Evolutionary conservation across 2,888 invertebrate species (phyloP).

Genomic region (Phengaris arion): DNA sequence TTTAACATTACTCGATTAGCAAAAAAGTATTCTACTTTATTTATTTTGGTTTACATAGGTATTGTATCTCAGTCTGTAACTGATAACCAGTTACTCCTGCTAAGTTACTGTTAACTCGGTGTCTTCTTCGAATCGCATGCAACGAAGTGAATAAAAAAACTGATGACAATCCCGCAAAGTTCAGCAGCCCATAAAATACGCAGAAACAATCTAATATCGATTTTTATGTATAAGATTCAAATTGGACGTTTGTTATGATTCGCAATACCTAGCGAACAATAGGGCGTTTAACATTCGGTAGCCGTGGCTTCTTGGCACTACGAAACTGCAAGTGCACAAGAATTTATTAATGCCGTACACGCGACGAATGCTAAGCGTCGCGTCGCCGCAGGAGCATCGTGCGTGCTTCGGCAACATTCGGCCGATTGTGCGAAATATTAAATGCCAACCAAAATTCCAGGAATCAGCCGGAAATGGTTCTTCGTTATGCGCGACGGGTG

Average conservation of each 20-base stretch:
- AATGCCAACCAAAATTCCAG: conserved; percentile 62
- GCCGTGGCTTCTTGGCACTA: conserved; percentile 70
- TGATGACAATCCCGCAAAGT: background rate
- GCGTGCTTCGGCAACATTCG: conserved; percentile 54
- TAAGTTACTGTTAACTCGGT: background rate
- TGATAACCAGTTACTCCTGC: background rate
- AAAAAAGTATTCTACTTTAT: too few relatives aligned
- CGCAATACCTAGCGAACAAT: conserved; percentile 47
- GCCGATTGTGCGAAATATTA: conserved; percentile 51
- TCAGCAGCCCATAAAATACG: background rate
- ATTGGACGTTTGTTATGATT: conserved; percentile 19
- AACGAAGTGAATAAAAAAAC: background rate
- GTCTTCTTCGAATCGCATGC: background rate
- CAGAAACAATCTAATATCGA: conserved; percentile 6
- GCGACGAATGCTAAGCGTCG: conserved; percentile 68
- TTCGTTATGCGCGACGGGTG: conserved; percentile 68
- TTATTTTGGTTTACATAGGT: too few relatives aligned
- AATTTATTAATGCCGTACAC: conserved; percentile 69
- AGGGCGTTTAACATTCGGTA: conserved; percentile 68
- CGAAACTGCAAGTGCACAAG: conserved; percentile 78
- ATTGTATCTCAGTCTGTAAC: too few relatives aligned
- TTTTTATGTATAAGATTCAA: conserved; percentile 3
- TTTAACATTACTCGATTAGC: background rate
- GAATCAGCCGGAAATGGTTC: conserved; percentile 72
- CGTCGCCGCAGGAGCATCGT: conserved; percentile 46